Evolutionary conservation across 2,113 vertebrate species (phyloP).

Genomic region (Nibea coibor): DNA sequence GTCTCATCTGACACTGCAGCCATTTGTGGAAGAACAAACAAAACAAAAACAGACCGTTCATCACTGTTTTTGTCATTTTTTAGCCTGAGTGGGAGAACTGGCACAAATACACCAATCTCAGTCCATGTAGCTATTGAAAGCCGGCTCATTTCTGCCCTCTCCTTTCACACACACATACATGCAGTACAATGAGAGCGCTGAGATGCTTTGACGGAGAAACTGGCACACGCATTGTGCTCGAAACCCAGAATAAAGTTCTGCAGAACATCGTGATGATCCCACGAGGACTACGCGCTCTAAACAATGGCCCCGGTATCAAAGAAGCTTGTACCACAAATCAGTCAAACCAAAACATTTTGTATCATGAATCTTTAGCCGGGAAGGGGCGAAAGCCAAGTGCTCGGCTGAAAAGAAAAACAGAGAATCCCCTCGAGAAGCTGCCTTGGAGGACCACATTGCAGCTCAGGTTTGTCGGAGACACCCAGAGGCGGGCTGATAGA

Average conservation of each 20-base stretch:
- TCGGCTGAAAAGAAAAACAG: conserved; percentile 20
- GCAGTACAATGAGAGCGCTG: conserved; percentile 31
- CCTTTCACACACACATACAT: conserved; percentile 31
- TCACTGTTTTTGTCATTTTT: conserved; percentile 26
- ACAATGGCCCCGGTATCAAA: conserved; percentile 42
- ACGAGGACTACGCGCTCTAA: conserved; percentile 11
- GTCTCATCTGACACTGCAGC: conserved; percentile 64
- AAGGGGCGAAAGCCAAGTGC: conserved; percentile 21
- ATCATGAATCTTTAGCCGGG: background rate
- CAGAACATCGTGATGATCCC: conserved; percentile 26
- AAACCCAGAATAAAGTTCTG: conserved; percentile 34
- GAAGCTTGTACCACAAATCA: conserved; percentile 42
- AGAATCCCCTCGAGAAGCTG: background rate
- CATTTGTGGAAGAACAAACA: conserved; percentile 51
- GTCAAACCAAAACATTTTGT: conserved; percentile 36
- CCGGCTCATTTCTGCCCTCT: conserved; percentile 31
- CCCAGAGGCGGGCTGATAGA: background rate
- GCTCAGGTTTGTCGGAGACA: conserved; percentile 1
- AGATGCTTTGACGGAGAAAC: conserved; percentile 49
- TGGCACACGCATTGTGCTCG: conserved; percentile 49
- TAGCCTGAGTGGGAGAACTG: conserved; percentile 28
- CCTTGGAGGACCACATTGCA: background rate
- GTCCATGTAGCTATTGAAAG: conserved; percentile 34
- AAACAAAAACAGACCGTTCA: conserved; percentile 27
- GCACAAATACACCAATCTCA: conserved; percentile 42